phyloP scores from a whole-genome alignment of 2,888 invertebrate species.

The Hermaeophaga mercurialis region DNA sequence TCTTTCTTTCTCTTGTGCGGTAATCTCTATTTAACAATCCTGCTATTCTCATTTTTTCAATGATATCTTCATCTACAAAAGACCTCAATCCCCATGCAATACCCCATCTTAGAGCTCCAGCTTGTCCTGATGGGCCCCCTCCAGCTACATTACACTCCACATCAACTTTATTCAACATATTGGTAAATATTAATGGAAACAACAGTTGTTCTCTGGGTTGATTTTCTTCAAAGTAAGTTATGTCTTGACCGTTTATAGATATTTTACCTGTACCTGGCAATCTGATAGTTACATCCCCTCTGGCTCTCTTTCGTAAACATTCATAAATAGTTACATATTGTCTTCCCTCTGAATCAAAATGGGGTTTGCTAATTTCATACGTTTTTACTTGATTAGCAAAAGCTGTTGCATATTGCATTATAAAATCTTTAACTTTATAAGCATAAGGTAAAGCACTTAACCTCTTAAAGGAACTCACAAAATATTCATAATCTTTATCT shows the following conservation, averaged over 20 bases:
- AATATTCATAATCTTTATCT: conserved; percentile 74
- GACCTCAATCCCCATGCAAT: conserved; percentile 82
- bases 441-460: conserved; percentile 74
- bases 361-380: conserved; percentile 69
- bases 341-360: conserved; percentile 72
- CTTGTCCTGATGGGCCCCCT: conserved; percentile 79
- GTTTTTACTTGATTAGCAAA: conserved; percentile 65
- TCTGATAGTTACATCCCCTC: conserved; percentile 79
- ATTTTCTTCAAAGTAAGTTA: conserved; percentile 74
- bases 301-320: conserved; percentile 73
- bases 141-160: conserved; percentile 76
- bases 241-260: conserved; percentile 78
- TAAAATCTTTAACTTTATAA: conserved; percentile 71
- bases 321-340: conserved; percentile 75
- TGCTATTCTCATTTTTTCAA: conserved; percentile 89
- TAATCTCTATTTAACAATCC: conserved; percentile 84
- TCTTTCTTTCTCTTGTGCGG: conserved; percentile 84
- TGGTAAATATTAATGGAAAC: conserved; percentile 83
- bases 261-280: conserved; percentile 85
- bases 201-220: conserved; percentile 81
- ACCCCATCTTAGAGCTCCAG: conserved; percentile 89
- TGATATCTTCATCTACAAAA: conserved; percentile 76
- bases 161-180: conserved; percentile 79
- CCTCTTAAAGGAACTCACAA: conserved; percentile 74
- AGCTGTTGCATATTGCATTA: conserved; percentile 71